These are phyloP conservation scores for Cairina moschata DNA, from an alignment of 2,113 vertebrate species.

Conservation along the genomic window DNA sequence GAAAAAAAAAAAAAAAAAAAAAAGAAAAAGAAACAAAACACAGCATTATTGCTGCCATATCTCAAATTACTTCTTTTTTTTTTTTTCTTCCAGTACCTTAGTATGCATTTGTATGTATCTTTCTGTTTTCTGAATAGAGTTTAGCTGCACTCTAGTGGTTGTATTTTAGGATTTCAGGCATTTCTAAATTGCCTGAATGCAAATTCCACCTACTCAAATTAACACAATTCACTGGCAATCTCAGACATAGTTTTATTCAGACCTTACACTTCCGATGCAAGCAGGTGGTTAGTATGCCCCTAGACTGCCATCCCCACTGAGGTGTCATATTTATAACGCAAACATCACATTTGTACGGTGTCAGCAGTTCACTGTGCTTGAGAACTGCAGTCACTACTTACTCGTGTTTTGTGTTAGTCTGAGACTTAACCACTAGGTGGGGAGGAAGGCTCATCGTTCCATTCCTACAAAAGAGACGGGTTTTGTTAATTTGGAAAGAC, in stretches of 20 bases:
- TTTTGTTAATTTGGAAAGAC: not conserved
- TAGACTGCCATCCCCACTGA: not conserved
- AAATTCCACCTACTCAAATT: not conserved
- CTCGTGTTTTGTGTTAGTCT: not conserved
- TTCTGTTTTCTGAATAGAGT: not conserved
- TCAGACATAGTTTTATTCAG: not conserved
- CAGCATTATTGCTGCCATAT: not conserved
- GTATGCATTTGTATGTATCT: not conserved
- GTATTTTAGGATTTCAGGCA: not conserved
- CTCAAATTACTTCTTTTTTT: not conserved
- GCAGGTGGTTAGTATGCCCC: too few species aligned
- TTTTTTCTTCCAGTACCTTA: not conserved
- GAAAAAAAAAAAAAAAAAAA: not conserved
- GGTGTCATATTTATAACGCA: too few species aligned
- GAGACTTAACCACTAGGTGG: not conserved
- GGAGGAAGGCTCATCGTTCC: not conserved
- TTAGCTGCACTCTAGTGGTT: constrained; percentile 27
- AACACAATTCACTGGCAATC: not conserved
- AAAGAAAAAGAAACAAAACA: not conserved
- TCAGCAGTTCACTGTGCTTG: not conserved
- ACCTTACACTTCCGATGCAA: not conserved
- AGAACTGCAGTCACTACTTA: accelerated
- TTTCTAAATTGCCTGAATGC: not conserved
- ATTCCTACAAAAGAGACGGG: not conserved
- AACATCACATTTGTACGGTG: too few species aligned